phyloP scores from a whole-genome alignment of 2,113 vertebrate species.

The Phylloscopus whistleri region DNA sequence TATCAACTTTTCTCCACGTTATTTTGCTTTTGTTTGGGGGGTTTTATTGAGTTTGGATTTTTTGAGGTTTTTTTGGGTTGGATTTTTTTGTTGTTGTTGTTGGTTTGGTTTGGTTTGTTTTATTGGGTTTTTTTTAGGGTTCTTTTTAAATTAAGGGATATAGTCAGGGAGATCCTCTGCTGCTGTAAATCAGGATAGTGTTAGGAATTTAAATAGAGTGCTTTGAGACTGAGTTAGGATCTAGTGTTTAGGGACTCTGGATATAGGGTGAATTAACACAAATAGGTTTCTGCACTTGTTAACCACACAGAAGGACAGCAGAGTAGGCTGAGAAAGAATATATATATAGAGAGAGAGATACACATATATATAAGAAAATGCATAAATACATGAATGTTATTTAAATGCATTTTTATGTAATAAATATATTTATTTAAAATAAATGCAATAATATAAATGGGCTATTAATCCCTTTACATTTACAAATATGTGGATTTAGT shows the following conservation, averaged over 20 bases:
- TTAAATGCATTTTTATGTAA: neutral
- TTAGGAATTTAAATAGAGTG: neutral
- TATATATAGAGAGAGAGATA: too few species aligned
- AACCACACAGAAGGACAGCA: neutral
- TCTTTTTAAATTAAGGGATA: neutral
- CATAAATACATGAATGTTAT: neutral
- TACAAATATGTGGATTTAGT: neutral
- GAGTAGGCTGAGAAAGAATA: neutral
- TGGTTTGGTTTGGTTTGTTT: neutral
- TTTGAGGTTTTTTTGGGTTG: neutral
- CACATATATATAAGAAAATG: neutral
- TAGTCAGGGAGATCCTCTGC: neutral
- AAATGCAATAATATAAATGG: neutral
- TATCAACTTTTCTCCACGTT: neutral
- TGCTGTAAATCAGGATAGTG: neutral
- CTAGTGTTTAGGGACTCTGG: neutral
- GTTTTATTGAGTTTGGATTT: neutral
- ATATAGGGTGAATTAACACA: neutral
- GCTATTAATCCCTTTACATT: neutral
- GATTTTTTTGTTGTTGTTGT: neutral
- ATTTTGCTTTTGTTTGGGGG: neutral
- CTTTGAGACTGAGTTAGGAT: neutral
- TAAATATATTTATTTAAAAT: neutral
- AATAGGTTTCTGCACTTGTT: neutral
- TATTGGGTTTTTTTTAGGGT: fast-evolving